phyloP scores from a whole-genome alignment of 2,113 vertebrate genomes.

The Dicaeum eximium region DNA sequence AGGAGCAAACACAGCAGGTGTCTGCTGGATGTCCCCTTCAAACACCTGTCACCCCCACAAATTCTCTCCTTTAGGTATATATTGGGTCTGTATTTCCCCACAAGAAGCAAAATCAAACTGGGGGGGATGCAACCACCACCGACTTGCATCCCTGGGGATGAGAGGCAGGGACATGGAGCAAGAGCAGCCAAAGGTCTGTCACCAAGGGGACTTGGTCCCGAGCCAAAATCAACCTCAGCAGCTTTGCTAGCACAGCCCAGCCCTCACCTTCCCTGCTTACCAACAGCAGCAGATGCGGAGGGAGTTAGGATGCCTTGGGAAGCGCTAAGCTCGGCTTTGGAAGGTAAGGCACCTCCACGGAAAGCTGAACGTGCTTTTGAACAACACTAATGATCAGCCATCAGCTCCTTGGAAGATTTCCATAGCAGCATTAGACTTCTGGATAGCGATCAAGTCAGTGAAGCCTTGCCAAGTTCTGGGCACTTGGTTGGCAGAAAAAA shows the following conservation, averaged over 20 bases:
- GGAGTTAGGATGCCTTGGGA: background rate
- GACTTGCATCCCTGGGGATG: background rate
- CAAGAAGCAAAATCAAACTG: background rate
- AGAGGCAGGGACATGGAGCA: accelerated
- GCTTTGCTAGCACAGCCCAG: background rate
- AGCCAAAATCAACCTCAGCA: background rate
- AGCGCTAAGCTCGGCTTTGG: accelerated
- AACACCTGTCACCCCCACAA: background rate
- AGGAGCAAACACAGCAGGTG: background rate
- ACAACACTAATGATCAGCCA: slow-evolving; percentile 17
- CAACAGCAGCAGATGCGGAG: background rate
- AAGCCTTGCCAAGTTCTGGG: slow-evolving; percentile 44
- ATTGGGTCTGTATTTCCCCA: background rate
- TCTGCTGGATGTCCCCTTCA: background rate
- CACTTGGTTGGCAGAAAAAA: slow-evolving; percentile 4
- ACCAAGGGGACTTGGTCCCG: background rate
- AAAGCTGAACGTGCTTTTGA: background rate
- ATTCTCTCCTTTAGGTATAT: background rate
- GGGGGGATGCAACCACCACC: accelerated
- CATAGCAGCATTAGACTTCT: slow-evolving; percentile 40
- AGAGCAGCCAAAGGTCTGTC: background rate
- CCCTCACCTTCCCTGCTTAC: background rate
- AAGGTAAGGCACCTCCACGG: background rate
- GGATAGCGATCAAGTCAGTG: background rate
- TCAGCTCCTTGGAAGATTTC: slow-evolving; percentile 29